phyloP scores from a whole-genome alignment of 64 coral and sea anemone species.

The Montipora efflorescens region DNA sequence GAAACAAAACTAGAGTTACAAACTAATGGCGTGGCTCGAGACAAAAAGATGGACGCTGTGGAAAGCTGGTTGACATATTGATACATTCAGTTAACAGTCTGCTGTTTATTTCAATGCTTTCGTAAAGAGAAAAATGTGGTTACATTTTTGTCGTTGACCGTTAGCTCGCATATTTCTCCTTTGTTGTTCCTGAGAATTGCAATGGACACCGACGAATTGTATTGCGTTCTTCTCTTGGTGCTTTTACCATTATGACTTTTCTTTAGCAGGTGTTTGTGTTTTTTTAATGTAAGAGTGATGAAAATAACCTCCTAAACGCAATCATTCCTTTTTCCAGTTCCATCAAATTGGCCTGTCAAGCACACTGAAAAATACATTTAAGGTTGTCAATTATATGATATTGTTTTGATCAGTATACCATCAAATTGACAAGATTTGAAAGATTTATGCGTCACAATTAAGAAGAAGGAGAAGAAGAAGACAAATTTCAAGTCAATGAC shows the following conservation, averaged over 20 bases:
- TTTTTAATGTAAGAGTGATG: neutral
- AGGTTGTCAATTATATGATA: neutral
- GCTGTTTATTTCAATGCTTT: no score
- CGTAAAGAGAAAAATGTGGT: no score
- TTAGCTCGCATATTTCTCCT: no score
- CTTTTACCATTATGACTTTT: neutral
- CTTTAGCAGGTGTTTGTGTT: neutral
- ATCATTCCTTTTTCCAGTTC: neutral
- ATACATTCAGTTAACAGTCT: no score
- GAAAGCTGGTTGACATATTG: no score
- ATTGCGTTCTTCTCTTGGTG: neutral
- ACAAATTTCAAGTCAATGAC: neutral
- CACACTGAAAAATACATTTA: neutral
- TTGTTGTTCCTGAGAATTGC: neutral
- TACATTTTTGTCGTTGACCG: no score
- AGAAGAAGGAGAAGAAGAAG: neutral
- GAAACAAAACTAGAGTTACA: no score
- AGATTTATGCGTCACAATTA: neutral
- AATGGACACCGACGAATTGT: neutral
- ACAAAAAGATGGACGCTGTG: no score
- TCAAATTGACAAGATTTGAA: neutral
- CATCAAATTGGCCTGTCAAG: neutral
- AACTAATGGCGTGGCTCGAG: no score
- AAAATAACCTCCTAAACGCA: neutral
- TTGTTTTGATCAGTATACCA: neutral